A percentile compares a stretch with the other conserved stretches of the same genome.
Evolutionary conservation across 2,797 vertebrate species (phyloP).

Genomic region (Spizella passerina): DNA sequence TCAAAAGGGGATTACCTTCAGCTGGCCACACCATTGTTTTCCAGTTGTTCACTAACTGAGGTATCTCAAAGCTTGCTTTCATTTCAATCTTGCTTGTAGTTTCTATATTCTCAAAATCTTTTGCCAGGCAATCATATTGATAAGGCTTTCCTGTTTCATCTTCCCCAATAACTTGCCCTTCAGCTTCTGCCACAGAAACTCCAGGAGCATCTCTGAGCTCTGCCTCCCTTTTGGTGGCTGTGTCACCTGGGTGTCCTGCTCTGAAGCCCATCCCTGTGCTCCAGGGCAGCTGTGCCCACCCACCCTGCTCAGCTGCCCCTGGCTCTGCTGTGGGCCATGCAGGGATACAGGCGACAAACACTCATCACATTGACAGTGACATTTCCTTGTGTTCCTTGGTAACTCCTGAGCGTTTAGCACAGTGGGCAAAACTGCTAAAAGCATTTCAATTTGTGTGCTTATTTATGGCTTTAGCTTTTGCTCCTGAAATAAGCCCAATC

Average conservation of each 20-base stretch:
- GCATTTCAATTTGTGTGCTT: neutral
- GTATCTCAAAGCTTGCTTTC: too few relatives aligned
- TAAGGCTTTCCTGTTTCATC: too few relatives aligned
- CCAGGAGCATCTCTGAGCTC: neutral
- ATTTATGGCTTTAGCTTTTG: neutral
- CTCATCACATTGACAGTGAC: neutral
- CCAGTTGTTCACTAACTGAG: too few relatives aligned
- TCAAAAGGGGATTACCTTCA: too few relatives aligned
- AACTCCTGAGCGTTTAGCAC: neutral
- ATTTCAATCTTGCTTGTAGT: too few relatives aligned
- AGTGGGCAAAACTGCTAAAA: neutral
- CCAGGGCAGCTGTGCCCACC: neutral
- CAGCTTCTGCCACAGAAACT: neutral
- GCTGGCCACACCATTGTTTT: too few relatives aligned
- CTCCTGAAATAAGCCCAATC: neutral
- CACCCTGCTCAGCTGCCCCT: neutral
- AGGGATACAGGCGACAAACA: neutral
- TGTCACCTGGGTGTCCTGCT: neutral
- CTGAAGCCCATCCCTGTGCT: neutral
- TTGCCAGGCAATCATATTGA: too few relatives aligned
- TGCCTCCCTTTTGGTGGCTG: accelerated
- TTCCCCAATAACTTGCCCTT: neutral
- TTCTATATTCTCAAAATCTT: too few relatives aligned
- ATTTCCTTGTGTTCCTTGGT: neutral
- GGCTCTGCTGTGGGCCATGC: neutral